Evolutionary conservation across 1,140 invertebrate genomes (phyloP).

Genomic region (Drosophila aff.): DNA sequence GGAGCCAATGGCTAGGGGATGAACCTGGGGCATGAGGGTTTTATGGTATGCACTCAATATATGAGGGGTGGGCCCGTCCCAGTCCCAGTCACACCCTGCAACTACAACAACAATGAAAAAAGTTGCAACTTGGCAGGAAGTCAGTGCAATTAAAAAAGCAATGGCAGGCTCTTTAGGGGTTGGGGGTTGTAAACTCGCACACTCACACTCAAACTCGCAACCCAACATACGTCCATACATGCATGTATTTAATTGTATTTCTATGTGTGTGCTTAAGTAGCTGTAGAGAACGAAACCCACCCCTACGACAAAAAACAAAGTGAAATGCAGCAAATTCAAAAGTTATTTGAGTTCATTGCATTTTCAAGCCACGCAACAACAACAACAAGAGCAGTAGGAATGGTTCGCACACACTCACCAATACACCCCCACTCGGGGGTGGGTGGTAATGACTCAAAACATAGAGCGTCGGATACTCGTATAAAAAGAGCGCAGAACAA

Average conservation of each 20-base stretch:
- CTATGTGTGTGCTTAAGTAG: conserved; percentile 67
- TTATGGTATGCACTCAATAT: conserved; percentile 14
- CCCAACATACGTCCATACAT: conserved; percentile 22
- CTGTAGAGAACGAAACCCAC: conserved; percentile 74
- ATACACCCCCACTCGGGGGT: conserved; percentile 52
- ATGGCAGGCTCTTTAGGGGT: conserved; percentile 55
- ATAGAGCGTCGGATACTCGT: conserved; percentile 55
- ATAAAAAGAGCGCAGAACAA: conserved; percentile 58
- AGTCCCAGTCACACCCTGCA: conserved; percentile 35
- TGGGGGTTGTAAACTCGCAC: conserved; percentile 75
- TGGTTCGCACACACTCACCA: conserved; percentile 26
- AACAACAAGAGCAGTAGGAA: conserved; percentile 49
- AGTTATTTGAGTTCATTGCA: conserved; percentile 84
- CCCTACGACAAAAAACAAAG: conserved; percentile 62
- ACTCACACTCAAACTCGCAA: conserved; percentile 20
- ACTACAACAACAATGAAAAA: conserved; percentile 34
- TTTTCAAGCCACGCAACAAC: conserved; percentile 78
- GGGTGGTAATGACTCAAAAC: conserved; percentile 83
- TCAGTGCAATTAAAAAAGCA: conserved; percentile 83
- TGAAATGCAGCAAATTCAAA: conserved; percentile 83
- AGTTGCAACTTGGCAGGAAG: conserved; percentile 79
- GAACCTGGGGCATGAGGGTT: conserved; percentile 6
- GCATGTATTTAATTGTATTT: conserved; percentile 53
- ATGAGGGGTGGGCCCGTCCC: conserved; percentile 24
- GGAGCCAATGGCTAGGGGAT: conserved; percentile 20